phyloP scores from a whole-genome alignment of 1,140 invertebrate genomes.

The Bombyx mandarina region DNA sequence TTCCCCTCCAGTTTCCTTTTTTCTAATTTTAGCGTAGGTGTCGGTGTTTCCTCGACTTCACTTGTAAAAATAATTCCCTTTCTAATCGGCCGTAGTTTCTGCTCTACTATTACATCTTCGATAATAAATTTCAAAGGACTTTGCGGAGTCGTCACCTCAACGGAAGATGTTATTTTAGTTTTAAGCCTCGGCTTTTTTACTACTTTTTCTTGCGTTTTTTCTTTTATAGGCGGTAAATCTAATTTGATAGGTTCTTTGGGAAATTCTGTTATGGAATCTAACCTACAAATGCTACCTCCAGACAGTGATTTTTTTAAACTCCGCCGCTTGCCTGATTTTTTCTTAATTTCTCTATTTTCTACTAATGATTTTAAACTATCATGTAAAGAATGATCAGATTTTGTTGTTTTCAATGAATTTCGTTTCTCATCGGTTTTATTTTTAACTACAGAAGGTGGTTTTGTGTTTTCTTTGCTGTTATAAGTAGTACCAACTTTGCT shows the following conservation, averaged over 20 bases:
- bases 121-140: slow-evolving; percentile 68
- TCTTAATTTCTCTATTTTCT: slow-evolving; percentile 26
- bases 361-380: slow-evolving; percentile 32
- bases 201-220: slow-evolving; percentile 33
- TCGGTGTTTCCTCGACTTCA: slow-evolving; percentile 23
- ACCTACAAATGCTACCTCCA: slow-evolving; percentile 47
- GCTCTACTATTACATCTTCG: slow-evolving; percentile 70
- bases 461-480: slow-evolving; percentile 11
- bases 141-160: slow-evolving; percentile 56
- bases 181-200: slow-evolving; percentile 57
- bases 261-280: slow-evolving; percentile 64
- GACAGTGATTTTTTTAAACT: slow-evolving; percentile 65
- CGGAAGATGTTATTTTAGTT: slow-evolving; percentile 67
- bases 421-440: slow-evolving; percentile 26
- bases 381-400: slow-evolving; percentile 65
- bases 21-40: neutral
- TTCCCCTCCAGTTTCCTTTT: too few relatives aligned
- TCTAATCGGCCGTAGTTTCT: slow-evolving; percentile 41
- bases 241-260: slow-evolving; percentile 29
- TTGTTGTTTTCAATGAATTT: slow-evolving; percentile 53
- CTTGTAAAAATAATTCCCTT: slow-evolving; percentile 52
- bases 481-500: slow-evolving; percentile 54
- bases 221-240: slow-evolving; percentile 31
- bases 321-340: slow-evolving; percentile 34
- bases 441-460: slow-evolving; percentile 20